Evolutionary conservation across 1,140 invertebrate species (phyloP), one percentile per base, ranked within the genome.

Genomic region (Pogonomyrmex californicus): DNA sequence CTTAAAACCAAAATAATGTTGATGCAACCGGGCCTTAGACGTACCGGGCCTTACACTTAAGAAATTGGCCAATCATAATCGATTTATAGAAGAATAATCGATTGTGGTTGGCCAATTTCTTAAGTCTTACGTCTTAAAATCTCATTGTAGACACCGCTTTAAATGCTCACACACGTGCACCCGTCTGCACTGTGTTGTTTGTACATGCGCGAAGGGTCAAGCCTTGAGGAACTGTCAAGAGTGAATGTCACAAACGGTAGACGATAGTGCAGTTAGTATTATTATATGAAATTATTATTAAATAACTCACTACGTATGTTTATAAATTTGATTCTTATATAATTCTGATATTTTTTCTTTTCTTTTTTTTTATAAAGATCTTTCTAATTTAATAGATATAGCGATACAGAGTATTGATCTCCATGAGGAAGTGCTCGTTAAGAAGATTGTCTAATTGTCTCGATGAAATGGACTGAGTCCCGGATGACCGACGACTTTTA

Each of bases 351-450:
- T n/a, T 23, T 65, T 36, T 23, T 23, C 23, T 23, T 23, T 23
- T 23, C 23, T 23, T 23, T 23, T 23, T 23, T 23, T 23, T 23
- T 23, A 77, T 12, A 1, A 12, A n/a, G 14, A 6, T 78, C 9
- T 68, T 30, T 0, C 36, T 63, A 65, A 68, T 54, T 81, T 68
- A 68, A 79, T 14, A 81, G 63, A 23, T 81, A 54, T 2, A 17
- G 47, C 36, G 36, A 79, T 41, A 44, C 12, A 38, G 7, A 68
- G 5, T n/a, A 0, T 44, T 79, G 7, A 81, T 2, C 7, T 7
- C 1, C 23, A 23, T 14, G 33, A 66, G 38, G 12, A 66, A 7
- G 9, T 23, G 9, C 9, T 68, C 30, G 3, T 62, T 41, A 12
- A 54, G n/a, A 73, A 54, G 33, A 23, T 7, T 14, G 12, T 38